Evolutionary conservation across 2,113 vertebrate species (phyloP).

Genomic region (Myanophis thanlyinensis): DNA sequence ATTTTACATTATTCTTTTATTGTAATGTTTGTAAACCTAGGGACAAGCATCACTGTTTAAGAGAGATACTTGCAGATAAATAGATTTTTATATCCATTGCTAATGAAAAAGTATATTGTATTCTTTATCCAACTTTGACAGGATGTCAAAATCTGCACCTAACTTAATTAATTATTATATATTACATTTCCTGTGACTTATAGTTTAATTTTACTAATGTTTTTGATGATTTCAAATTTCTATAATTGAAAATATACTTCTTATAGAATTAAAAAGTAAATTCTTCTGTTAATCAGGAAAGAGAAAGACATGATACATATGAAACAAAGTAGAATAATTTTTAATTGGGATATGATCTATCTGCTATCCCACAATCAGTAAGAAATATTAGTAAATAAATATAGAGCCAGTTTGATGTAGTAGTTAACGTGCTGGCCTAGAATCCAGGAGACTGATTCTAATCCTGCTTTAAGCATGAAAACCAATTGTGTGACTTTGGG

Average conservation of each 20-base stretch:
- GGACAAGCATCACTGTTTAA: too few species aligned
- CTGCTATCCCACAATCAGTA: neutral
- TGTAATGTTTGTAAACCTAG: neutral
- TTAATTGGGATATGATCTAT: neutral
- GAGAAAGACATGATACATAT: neutral
- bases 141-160: neutral
- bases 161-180: neutral
- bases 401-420: neutral
- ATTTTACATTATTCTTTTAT: neutral
- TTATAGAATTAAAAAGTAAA: neutral
- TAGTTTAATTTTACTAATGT: neutral
- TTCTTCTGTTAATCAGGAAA: neutral
- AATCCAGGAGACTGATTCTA: too few species aligned
- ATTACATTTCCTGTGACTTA: neutral
- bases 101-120: neutral
- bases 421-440: neutral
- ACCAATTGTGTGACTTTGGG: too few species aligned
- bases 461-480: too few species aligned
- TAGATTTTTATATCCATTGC: neutral
- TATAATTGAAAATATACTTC: neutral
- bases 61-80: neutral
- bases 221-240: neutral
- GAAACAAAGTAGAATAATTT: neutral
- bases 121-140: neutral
- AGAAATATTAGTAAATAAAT: neutral